A percentile compares a stretch with the other conserved stretches of the same genome.
These are phyloP conservation scores for Axea sp. DNA, from an alignment of 2,888 invertebrate species.

Conservation along the genomic window DNA sequence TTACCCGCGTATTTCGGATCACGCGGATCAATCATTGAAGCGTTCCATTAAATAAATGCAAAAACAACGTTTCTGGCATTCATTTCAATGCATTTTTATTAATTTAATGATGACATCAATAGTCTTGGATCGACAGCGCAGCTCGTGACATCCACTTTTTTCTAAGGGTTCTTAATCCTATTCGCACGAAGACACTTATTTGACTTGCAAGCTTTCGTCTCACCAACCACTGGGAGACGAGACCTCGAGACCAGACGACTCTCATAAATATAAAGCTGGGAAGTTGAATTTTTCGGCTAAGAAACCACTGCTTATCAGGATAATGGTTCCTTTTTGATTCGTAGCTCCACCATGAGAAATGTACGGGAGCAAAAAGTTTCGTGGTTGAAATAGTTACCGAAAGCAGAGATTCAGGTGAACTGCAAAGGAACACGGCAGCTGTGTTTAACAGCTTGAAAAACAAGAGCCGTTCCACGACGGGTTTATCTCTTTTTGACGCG, in stretches of 20 bases:
- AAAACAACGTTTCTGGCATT: no score
- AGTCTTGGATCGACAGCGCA: no score
- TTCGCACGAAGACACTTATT: constrained; percentile 48
- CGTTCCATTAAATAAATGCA: no score
- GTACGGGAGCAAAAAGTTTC: constrained; percentile 42
- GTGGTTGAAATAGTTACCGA: constrained; percentile 46
- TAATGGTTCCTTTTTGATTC: constrained; percentile 62
- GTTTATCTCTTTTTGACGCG: constrained; percentile 67
- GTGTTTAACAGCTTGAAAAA: constrained; percentile 71
- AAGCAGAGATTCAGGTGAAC: constrained; percentile 33
- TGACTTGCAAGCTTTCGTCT: constrained; percentile 52
- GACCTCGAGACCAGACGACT: constrained; percentile 45
- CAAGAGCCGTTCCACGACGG: constrained; percentile 63
- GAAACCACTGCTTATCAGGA: constrained; percentile 59
- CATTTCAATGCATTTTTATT: no score
- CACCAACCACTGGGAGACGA: constrained; percentile 42
- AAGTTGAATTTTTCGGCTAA: constrained; percentile 54
- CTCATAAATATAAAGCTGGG: constrained; percentile 43
- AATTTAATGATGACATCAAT: no score
- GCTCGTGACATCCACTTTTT: constrained; percentile 18
- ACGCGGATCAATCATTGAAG: no score
- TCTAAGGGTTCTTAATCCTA: constrained; percentile 32
- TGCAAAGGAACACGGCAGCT: constrained; percentile 67
- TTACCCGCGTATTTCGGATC: no score
- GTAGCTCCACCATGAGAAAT: constrained; percentile 30